Base-by-base conservation (phyloP, 1,140 invertebrate genomes). In the Cepaea nemoralis region DNA sequence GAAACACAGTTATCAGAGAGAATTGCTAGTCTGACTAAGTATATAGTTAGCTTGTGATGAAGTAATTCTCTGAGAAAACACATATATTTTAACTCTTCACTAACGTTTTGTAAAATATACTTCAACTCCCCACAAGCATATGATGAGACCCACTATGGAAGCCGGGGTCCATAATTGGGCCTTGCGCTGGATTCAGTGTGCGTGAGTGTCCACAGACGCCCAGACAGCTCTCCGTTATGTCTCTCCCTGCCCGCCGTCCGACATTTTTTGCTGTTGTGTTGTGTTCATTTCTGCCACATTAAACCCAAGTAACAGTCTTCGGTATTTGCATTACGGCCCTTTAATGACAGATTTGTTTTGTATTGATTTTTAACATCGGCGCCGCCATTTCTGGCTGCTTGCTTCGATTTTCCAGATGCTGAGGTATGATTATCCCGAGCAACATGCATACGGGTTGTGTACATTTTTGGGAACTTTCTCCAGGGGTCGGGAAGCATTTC, bases 281-380 rank as follows among this genome's bases (percentile, higher is more conserved):
- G 5, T 6, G 27, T 63, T 63, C 3, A 31, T 31, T 63, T 63
- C 59, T 16, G 59, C 19, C 6, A n/a, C 27, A 31, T 63, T 63
- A 63, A 55, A 63, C n/a, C 1, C 6, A 63, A 63, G 27, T 63
- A 31, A 31, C 59, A 22, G 3, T 63, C 2, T 27, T 31, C 59
- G 16, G 10, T 31, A 63, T 10, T 31, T 31, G n/a, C 33, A 63
- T 63, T 31, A 63, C n/a, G 27, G n/a, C 59, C 59, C 59, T 63
- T 63, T 63, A 63, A 63, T 63, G 59, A 63, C 59, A 63, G 59
- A 63, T 63, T 55, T 31, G 5, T 63, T 63, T 63, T 31, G 59
- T 63, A 63, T 63, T 31, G 59, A 63, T 31, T 63, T 63, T 63
- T 63, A 0, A 1, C 3, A 6, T 31, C 50, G 50, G 50, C 50